Base-by-base conservation (phyloP, 2,888 invertebrate species). In the Leucoma salicis region DNA sequence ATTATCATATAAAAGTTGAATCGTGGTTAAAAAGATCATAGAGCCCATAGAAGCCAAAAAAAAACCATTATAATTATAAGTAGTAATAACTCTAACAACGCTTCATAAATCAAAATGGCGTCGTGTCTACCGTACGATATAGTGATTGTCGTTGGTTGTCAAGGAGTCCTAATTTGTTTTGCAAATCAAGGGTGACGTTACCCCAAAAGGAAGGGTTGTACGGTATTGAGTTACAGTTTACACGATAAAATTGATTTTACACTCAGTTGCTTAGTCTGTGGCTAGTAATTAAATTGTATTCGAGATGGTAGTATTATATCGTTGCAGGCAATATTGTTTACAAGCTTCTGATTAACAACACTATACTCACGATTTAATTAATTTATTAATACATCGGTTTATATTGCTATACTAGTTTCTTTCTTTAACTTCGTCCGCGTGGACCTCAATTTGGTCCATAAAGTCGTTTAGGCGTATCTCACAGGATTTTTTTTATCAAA, bases 161-260 rank as follows among this genome's bases (percentile, higher is more conserved):
- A 82, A 79, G 83, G 70, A 48, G 51, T 63, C 68, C 64, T 84
- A 86, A 87, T 85, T 87, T 86, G 85, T 83, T 84, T 84, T 82
- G 83, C 82, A 83, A 86, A 86, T 84, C 66, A 74, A 65, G 86
- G 85, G 81, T 78, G 82, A 83, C 77, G 74, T 47, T 14, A 8
- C 43, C 38, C 34, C 13, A 1, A 18, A 12, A 27, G 49, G 57
- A 58, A 47, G 45, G 47, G 43, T 59, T 59, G 55, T 39, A 39
- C 46, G 27, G 48, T 53, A 64, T 63, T 51, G 40, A 41, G 53
- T 63, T 64, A 48, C 62, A 40, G 62, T 53, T 52, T 48, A 49
- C 49, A 53, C 40, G 55, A 53, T 39, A 36, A 48, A 57, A 63
- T 61, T 58, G 57, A 64, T 58, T 63, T 64, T 63, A 57, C 62